Percentiles rank a stretch among this genome's conserved stretches.
phyloP scores from a whole-genome alignment of 2,888 invertebrate genomes.

The Drosophila siamana region DNA sequence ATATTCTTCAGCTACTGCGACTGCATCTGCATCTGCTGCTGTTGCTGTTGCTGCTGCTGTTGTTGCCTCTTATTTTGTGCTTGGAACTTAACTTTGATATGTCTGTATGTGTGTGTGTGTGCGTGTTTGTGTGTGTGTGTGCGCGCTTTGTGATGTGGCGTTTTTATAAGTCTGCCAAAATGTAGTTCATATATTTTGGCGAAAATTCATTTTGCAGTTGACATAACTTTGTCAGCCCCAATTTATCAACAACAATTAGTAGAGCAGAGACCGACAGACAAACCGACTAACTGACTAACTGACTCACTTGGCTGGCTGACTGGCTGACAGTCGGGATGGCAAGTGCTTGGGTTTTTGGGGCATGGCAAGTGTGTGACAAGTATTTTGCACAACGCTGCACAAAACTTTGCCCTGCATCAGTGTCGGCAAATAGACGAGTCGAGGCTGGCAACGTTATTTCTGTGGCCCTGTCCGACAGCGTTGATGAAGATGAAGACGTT shows the following conservation, averaged over 20 bases:
- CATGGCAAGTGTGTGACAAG: slow-evolving; percentile 76
- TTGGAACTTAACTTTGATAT: slow-evolving; percentile 60
- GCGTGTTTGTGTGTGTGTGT: slow-evolving; percentile 13
- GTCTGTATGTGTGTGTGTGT: slow-evolving; percentile 11
- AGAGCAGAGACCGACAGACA: slow-evolving; percentile 57
- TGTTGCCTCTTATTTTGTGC: slow-evolving; percentile 21
- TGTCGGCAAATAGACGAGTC: slow-evolving; percentile 14
- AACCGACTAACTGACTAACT: slow-evolving; percentile 10
- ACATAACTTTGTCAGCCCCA: slow-evolving; percentile 79
- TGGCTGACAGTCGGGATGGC: slow-evolving; percentile 7
- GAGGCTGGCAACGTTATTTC: slow-evolving; percentile 28
- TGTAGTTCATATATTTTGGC: slow-evolving; percentile 77
- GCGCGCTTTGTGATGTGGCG: slow-evolving; percentile 53
- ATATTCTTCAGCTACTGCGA: slow-evolving; percentile 48
- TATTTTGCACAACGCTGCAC: slow-evolving; percentile 68
- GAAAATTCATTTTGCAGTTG: slow-evolving; percentile 80
- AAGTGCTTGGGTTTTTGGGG: slow-evolving; percentile 40
- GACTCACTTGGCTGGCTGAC: slow-evolving; percentile 49
- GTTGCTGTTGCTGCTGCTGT: neutral
- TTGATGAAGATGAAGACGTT: slow-evolving; percentile 25
- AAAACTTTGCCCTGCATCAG: slow-evolving; percentile 65
- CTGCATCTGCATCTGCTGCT: slow-evolving; percentile 52
- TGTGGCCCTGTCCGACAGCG: slow-evolving; percentile 9
- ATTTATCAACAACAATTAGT: slow-evolving; percentile 81
- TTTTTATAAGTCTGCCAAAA: slow-evolving; percentile 79